Base-by-base conservation (phyloP, 2,797 vertebrate genomes). In the Nothura maculosa region DNA sequence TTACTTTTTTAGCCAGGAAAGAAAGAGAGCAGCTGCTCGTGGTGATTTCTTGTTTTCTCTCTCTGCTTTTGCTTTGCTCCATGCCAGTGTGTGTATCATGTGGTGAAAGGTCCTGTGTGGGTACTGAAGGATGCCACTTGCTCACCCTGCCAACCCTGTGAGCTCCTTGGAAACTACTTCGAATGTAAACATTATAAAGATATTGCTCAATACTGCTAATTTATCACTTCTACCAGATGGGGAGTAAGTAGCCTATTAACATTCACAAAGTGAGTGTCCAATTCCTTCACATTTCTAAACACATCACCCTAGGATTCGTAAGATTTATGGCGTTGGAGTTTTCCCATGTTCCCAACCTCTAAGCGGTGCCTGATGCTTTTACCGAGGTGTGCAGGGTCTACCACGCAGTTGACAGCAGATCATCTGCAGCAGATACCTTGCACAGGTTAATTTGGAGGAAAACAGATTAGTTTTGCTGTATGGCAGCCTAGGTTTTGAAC, bases 171-270 rank as follows among this genome's bases (percentile, higher is more conserved):
- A 94, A 96, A 96, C 93, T 90, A 18, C 81, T 94, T 84, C 86
- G 64, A 82, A 89, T 87, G 93, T 95, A 89, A 96, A 96, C 95
- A 92, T 85, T 28, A 87, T 90, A 73, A 70, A 85, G 92, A 89
- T 92, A 92, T 73, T 95, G 93, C 94, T 89, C 69, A 10, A 67
- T 83, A 12, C 89, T 89, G 90, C 85, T 94, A 86, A 95, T 93
- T 95, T 93, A 93, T 95, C 95, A 88, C 96, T 93, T 82, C 87
- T 94, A 93, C 93, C 96, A 97, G 94, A 94, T 96, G 92, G 95
- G 80, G 76, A 96, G 85, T 96, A 95, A 96, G 93, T 94, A 96
- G 89, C 94, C 87, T 94, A 94, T 95, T 95, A 92, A 95, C 92
- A 92, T 93, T 93, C 95, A 86, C 86, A 75, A 86, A 95, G 88